Conservation (phyloP, 2,113 vertebrate genomes). For the Verasper variegatus region DNA sequence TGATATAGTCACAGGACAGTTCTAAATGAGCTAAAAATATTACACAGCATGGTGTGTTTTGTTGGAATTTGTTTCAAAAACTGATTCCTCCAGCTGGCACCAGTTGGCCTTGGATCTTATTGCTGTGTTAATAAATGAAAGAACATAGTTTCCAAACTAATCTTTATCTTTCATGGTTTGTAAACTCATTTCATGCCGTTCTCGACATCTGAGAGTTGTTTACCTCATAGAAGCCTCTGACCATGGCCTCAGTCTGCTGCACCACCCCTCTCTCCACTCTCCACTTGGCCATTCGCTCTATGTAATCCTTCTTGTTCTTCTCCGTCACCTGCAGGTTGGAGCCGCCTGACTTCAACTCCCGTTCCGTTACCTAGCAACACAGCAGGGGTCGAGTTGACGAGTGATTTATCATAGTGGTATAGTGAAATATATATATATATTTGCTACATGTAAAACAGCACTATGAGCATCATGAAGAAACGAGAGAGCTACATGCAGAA, state of each 20-base stretch:
- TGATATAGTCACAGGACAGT: neutral
- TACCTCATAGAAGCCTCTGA: slow-evolving; percentile 98
- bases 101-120: neutral
- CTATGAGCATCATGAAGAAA: too few species aligned
- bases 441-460: neutral
- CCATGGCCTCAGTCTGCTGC: slow-evolving; percentile 94
- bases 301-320: slow-evolving; percentile 99
- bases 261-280: slow-evolving; percentile 93
- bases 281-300: slow-evolving; percentile 98
- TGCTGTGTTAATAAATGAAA: neutral
- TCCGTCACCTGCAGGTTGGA: slow-evolving; percentile 96
- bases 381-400: slow-evolving; percentile 5
- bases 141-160: neutral
- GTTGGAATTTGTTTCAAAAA: too few species aligned
- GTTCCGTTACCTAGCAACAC: slow-evolving; percentile 90
- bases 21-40: neutral
- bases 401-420: neutral
- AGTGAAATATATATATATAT: neutral
- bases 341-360: slow-evolving; percentile 95
- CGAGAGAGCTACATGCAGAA: neutral
- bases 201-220: slow-evolving; percentile 11
- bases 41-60: too few species aligned
- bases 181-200: neutral
- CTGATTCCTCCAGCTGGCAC: too few species aligned
- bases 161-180: too few species aligned